A percentile compares a stretch with the other conserved stretches of the same genome.
Conservation (phyloP, 2,113 vertebrate species). For the Sardina pilchardus region DNA sequence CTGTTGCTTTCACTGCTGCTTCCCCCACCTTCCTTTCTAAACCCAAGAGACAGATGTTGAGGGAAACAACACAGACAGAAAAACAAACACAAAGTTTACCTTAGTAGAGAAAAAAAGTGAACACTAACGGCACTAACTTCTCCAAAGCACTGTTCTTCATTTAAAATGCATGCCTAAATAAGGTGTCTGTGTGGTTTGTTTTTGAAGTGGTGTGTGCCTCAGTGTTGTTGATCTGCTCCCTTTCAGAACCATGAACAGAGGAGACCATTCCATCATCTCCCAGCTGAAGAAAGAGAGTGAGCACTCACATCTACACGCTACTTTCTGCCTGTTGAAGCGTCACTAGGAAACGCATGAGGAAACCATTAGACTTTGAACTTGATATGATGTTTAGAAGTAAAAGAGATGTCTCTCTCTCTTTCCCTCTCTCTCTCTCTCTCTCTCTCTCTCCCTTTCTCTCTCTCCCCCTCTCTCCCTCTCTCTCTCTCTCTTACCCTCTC, state of each 20-base stretch:
- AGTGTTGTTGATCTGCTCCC: conserved; percentile 12
- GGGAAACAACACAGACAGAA: background rate
- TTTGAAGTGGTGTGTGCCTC: background rate
- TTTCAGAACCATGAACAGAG: conserved; percentile 91
- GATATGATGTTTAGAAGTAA: too few relatives aligned
- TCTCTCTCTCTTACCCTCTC: background rate
- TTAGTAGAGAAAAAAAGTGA: background rate
- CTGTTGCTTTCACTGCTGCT: background rate
- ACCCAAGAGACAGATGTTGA: background rate
- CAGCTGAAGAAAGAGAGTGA: conserved; percentile 88
- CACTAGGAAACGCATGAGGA: too few relatives aligned
- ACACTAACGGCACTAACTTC: background rate
- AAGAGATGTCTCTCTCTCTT: too few relatives aligned
- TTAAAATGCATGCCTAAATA: background rate
- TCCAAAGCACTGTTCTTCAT: too few relatives aligned
- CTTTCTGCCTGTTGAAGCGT: background rate
- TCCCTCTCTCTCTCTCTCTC: background rate
- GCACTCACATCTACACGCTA: conserved; percentile 37
- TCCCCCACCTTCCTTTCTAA: background rate
- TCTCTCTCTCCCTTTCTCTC: background rate
- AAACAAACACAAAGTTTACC: background rate
- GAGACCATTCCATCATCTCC: conserved; percentile 90
- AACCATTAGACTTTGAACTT: background rate
- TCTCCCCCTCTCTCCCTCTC: too few relatives aligned
- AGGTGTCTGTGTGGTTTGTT: background rate